Percentiles rank a stretch among this genome's conserved stretches.
phyloP scores from a whole-genome alignment of 2,888 invertebrate genomes.

The Chorisops tibialis region DNA sequence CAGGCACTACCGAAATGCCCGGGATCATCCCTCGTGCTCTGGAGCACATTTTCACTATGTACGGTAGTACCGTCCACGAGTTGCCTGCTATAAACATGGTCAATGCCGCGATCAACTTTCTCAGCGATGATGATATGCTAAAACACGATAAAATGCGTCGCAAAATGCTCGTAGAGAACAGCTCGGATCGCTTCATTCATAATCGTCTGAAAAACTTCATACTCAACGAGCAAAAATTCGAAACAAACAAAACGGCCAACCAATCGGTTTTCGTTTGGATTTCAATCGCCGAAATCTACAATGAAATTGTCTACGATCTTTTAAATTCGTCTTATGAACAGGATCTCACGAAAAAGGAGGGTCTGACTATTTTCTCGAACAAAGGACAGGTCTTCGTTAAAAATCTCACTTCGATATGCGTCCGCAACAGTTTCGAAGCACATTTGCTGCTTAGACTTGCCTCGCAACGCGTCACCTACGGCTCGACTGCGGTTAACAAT shows the following conservation, averaged over 20 bases:
- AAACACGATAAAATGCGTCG: slow-evolving; percentile 42
- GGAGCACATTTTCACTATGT: slow-evolving; percentile 53
- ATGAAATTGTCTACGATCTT: slow-evolving; percentile 84
- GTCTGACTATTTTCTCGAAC: slow-evolving; percentile 45
- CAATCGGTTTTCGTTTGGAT: slow-evolving; percentile 65
- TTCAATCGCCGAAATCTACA: slow-evolving; percentile 87
- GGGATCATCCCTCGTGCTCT: slow-evolving; percentile 63
- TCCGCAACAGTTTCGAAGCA: slow-evolving; percentile 69
- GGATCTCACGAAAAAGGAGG: slow-evolving; percentile 55
- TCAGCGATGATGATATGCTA: slow-evolving; percentile 45
- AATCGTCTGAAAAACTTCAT: slow-evolving; percentile 39
- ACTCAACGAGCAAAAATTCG: slow-evolving; percentile 41
- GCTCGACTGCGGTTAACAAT: slow-evolving; percentile 73
- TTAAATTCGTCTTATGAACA: slow-evolving; percentile 56
- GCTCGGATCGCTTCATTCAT: slow-evolving; percentile 41
- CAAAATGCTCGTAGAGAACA: slow-evolving; percentile 40
- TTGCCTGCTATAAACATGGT: slow-evolving; percentile 51
- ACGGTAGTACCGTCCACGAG: slow-evolving; percentile 41
- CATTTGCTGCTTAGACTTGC: slow-evolving; percentile 75
- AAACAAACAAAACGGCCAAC: slow-evolving; percentile 36
- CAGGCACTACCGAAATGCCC: slow-evolving; percentile 58
- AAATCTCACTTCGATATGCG: slow-evolving; percentile 51
- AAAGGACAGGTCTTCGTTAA: slow-evolving; percentile 53
- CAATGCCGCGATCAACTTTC: slow-evolving; percentile 45
- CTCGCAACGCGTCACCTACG: slow-evolving; percentile 63